Percentiles rank a stretch among this genome's conserved stretches.
phyloP scores from a whole-genome alignment of 2,113 vertebrate genomes.

The Hystrix cristata region DNA sequence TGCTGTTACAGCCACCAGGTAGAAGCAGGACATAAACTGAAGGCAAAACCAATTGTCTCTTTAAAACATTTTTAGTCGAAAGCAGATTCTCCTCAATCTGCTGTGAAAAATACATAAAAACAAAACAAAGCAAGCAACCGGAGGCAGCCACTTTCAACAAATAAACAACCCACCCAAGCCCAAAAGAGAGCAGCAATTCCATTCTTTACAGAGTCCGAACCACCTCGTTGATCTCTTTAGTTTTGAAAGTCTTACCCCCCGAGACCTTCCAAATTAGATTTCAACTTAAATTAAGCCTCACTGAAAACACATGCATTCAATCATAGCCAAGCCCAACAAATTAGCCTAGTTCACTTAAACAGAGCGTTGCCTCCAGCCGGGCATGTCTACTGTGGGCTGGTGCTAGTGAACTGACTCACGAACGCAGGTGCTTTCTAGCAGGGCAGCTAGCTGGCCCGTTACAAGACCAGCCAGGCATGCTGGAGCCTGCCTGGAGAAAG shows the following conservation, averaged over 20 bases:
- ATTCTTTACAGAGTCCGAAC: slow-evolving; percentile 76
- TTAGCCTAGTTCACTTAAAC: slow-evolving; percentile 84
- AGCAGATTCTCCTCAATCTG: slow-evolving; percentile 77
- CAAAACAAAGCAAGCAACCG: slow-evolving; percentile 77
- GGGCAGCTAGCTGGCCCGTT: slow-evolving; percentile 70
- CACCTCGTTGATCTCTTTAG: slow-evolving; percentile 79
- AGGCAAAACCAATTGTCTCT: slow-evolving; percentile 64
- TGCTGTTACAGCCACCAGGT: slow-evolving; percentile 65
- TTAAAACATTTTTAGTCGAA: slow-evolving; percentile 74
- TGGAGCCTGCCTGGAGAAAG: not conserved
- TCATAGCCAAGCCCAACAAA: slow-evolving; percentile 86
- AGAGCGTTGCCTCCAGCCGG: not conserved
- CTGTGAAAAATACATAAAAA: slow-evolving; percentile 77
- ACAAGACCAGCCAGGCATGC: not conserved
- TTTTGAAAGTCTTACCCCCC: slow-evolving; percentile 83
- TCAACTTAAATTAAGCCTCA: slow-evolving; percentile 88
- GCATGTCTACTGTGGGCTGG: slow-evolving; percentile 47
- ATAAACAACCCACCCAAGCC: slow-evolving; percentile 34
- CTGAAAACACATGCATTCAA: slow-evolving; percentile 86
- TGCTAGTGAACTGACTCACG: slow-evolving; percentile 73
- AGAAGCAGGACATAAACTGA: slow-evolving; percentile 61
- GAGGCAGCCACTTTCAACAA: slow-evolving; percentile 69
- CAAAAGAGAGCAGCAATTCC: slow-evolving; percentile 74
- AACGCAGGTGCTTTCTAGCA: slow-evolving; percentile 38
- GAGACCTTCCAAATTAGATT: slow-evolving; percentile 88